phyloP scores from a whole-genome alignment of 92 coral and sea anemone species.

The Palythoa grandiflora region DNA sequence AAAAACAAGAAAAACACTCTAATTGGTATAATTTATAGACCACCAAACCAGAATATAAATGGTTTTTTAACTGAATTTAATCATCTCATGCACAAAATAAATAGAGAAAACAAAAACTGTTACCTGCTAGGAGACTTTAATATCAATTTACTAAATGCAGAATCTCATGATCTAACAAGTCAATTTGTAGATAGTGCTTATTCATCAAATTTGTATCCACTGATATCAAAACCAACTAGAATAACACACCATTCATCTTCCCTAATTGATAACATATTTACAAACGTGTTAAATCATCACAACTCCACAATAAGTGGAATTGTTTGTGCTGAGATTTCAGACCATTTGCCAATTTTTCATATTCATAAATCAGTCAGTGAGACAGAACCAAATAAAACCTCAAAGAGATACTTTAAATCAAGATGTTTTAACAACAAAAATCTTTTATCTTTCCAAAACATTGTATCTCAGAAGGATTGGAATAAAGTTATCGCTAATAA shows the following conservation, averaged over 20 bases:
- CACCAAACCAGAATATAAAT: constrained; percentile 30
- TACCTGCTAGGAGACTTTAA: constrained; percentile 58
- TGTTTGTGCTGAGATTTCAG: constrained; percentile 12
- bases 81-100: constrained; percentile 24
- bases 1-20: constrained; percentile 32
- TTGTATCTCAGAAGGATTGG: constrained; percentile 1
- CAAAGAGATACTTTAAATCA: neutral
- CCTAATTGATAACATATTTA: constrained; percentile 31
- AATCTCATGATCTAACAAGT: constrained; percentile 21
- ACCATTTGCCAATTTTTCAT: constrained; percentile 44
- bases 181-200: constrained; percentile 38
- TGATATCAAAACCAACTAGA: constrained; percentile 22
- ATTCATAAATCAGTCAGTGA: constrained; percentile 4
- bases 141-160: constrained; percentile 28
- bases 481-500: constrained; percentile 12
- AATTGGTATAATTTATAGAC: constrained; percentile 50
- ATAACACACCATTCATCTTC: constrained; percentile 9
- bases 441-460: neutral
- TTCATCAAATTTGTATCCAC: constrained; percentile 23
- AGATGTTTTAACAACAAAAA: constrained; percentile 13
- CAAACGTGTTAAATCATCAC: constrained; percentile 8
- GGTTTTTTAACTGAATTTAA: constrained; percentile 20
- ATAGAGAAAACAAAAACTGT: constrained; percentile 22
- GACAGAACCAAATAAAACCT: neutral
- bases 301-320: constrained; percentile 15